Evolutionary conservation across 35 echinoderm and acorn worm species (phyloP).

Genomic region (Eucidaris tribuloides): DNA sequence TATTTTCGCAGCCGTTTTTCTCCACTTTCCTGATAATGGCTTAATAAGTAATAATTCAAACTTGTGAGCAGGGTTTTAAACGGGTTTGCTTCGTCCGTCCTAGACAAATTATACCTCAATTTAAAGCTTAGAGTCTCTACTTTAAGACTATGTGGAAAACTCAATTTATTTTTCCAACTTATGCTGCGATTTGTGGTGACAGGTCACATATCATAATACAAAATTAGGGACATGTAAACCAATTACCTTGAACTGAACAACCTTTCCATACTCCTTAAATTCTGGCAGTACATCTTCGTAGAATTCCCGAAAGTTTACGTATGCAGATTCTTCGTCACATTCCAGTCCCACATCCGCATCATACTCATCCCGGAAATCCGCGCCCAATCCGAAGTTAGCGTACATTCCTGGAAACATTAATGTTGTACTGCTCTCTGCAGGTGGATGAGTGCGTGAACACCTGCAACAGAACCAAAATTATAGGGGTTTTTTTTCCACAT

Average conservation of each 20-base stretch:
- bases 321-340: conserved; percentile 79
- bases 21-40: too few species aligned
- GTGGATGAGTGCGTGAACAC: conserved; percentile 76
- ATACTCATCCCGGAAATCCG: conserved; percentile 82
- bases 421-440: conserved; percentile 48
- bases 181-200: too few species aligned
- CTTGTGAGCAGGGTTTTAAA: too few species aligned
- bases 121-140: too few species aligned
- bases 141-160: too few species aligned
- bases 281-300: conserved; percentile 87
- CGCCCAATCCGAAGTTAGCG: conserved; percentile 67
- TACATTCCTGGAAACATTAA: conserved; percentile 82
- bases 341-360: conserved; percentile 91
- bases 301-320: conserved; percentile 74
- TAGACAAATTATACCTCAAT: too few species aligned
- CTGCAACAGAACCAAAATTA: too few species aligned
- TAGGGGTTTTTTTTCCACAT: too few species aligned
- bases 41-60: too few species aligned
- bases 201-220: not conserved
- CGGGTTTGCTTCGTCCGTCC: too few species aligned
- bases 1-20: too few species aligned
- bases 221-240: not conserved
- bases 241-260: conserved; percentile 85
- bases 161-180: too few species aligned
- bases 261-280: conserved; percentile 75